These are phyloP conservation scores for Leistus spinibarbis DNA, from an alignment of 2,888 invertebrate genomes.

Conservation along the genomic window DNA sequence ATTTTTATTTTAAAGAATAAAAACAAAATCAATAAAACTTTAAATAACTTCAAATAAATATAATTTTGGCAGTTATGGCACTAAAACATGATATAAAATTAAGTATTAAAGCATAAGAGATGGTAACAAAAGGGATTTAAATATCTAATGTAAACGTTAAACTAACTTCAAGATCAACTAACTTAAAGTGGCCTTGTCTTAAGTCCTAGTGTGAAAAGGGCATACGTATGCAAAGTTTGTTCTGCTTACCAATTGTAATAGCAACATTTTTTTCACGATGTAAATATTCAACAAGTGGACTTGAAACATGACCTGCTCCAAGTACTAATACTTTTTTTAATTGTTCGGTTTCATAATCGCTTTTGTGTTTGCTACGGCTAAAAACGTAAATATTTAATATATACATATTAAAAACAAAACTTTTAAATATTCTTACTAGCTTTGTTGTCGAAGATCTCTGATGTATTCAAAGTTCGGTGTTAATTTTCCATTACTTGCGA, in stretches of 20 bases:
- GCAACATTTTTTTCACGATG: constrained; percentile 78
- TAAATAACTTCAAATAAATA: no score
- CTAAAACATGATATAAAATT: no score
- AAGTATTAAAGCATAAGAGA: no score
- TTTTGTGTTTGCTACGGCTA: constrained; percentile 47
- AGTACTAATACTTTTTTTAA: constrained; percentile 81
- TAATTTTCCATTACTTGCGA: constrained; percentile 91
- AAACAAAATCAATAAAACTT: no score
- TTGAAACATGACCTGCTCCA: constrained; percentile 94
- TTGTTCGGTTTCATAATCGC: constrained; percentile 25
- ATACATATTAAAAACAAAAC: not conserved
- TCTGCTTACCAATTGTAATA: constrained; percentile 68
- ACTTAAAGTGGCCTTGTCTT: no score
- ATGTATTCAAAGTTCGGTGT: constrained; percentile 96
- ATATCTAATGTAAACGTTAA: no score
- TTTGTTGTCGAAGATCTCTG: constrained; percentile 74
- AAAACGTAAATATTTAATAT: constrained; percentile 3
- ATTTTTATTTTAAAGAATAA: no score
- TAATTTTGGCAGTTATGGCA: no score
- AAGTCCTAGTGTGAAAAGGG: no score
- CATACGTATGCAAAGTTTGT: not conserved
- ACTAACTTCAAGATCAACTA: no score
- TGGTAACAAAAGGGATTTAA: no score
- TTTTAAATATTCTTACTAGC: constrained; percentile 20
- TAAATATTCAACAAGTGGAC: constrained; percentile 94